Evolutionary conservation across 1,140 invertebrate species (phyloP), one percentile per base, ranked within the genome.

Genomic region (Philopotamus ludificatus): DNA sequence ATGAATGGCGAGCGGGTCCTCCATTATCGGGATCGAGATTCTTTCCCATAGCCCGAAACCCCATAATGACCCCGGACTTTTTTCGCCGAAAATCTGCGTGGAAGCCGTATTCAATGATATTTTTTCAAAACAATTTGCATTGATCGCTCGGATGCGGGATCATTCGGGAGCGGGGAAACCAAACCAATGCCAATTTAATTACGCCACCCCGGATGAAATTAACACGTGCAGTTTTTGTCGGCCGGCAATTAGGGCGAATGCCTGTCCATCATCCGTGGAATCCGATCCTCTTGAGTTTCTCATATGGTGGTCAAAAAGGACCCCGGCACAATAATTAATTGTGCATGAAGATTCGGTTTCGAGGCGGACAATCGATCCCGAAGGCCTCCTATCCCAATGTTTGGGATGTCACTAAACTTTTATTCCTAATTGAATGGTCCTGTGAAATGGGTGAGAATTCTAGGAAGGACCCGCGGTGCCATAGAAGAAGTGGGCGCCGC

Each of bases 351-450:
- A 18, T 49, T 25, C 28, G 1, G n/a, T 22, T 10, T 21, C 23
- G 23, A 1, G 18, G 44, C 16, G 25, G 42, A 18, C 41, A 60
- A 60, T 60, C 42, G 41, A 47, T 60, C 44, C 34, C 44, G 54
- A 47, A 51, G 58, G 50, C 65, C 23, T 41, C 66, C 45, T n/a
- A n/a, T n/a, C 15, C 66, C 61, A 64, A 60, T 63, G 55, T 64
- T 68, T 65, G 44, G 63, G 67, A 65, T 69, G 67, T 69, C 67
- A 69, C 67, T 63, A 53, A 54, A 69, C 67, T 65, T 61, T 68
- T 69, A 65, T 69, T 65, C 67, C 50, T 69, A 69, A 69, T 69
- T 69, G 67, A 69, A 69, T 65, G 67, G 63, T 69, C 63, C 25
- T 59, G 21, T 68, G 66, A 68, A 64, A 64, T 64, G 61, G 66